Conservation (phyloP, 1,140 invertebrate species). For the Nasonia vitripennis region DNA sequence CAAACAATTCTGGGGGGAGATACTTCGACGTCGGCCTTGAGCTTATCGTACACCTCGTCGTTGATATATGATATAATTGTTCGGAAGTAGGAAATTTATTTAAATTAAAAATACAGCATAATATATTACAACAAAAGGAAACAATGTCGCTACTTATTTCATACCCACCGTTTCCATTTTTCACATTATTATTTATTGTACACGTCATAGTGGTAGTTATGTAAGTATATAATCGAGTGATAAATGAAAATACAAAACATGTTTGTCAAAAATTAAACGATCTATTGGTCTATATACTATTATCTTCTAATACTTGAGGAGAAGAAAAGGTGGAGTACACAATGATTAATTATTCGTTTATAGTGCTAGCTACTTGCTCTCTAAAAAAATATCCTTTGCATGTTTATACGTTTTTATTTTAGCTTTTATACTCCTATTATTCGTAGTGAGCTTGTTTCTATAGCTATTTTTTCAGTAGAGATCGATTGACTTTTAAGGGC, state of each 20-base stretch:
- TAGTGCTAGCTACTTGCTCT: background rate
- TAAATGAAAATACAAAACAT: background rate
- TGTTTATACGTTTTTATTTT: conserved; percentile 7
- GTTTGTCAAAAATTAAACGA: background rate
- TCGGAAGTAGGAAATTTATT: conserved; percentile 51
- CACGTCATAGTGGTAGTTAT: background rate
- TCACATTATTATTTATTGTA: conserved; percentile 4
- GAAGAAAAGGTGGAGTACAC: conserved; percentile 1
- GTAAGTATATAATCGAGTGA: background rate
- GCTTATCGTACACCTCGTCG: background rate
- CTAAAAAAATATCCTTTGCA: conserved; percentile 34
- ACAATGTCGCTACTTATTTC: background rate
- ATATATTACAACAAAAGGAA: conserved; percentile 53
- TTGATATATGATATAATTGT: conserved; percentile 45
- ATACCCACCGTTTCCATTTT: background rate
- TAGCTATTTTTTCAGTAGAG: conserved; percentile 18
- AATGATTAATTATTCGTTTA: background rate
- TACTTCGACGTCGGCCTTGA: too few relatives aligned
- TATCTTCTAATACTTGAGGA: background rate
- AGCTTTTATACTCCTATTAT: background rate
- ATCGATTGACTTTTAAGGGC: conserved; percentile 46
- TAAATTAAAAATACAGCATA: conserved; percentile 57
- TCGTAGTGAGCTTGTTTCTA: background rate
- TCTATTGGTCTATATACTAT: background rate
- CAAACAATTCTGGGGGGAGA: too few relatives aligned